A percentile compares a stretch with the other conserved stretches of the same genome.
Evolutionary conservation across 2,113 vertebrate genomes (phyloP).

Genomic region (Ancistrus triradiatus): DNA sequence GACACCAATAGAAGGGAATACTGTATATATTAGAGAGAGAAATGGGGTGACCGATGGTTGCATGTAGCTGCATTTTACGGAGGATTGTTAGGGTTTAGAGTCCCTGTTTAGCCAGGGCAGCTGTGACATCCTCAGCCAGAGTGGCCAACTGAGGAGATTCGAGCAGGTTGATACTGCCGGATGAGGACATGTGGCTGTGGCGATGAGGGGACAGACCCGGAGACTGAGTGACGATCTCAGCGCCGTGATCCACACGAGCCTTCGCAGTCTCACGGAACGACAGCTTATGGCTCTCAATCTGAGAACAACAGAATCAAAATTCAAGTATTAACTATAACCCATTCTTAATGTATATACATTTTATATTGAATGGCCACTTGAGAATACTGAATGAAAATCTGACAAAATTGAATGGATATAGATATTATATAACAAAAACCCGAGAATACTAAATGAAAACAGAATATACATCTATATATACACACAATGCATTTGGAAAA

Average conservation of each 20-base stretch:
- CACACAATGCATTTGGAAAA: no score
- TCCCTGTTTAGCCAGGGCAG: constrained; percentile 96
- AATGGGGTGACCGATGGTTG: constrained; percentile 40
- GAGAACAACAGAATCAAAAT: constrained; percentile 20
- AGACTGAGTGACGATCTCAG: constrained; percentile 86
- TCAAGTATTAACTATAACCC: no score
- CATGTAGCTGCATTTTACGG: constrained; percentile 10
- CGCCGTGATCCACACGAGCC: constrained; percentile 90
- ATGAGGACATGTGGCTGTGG: constrained; percentile 92
- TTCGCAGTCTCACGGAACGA: constrained; percentile 86
- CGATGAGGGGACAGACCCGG: constrained; percentile 81
- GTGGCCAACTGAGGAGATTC: constrained; percentile 94
- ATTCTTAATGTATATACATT: no score
- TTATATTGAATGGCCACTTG: no score
- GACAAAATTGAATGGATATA: constrained; percentile 19
- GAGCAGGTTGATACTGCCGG: constrained; percentile 92
- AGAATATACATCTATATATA: no score
- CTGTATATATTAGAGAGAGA: constrained; percentile 16
- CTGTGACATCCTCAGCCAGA: constrained; percentile 93
- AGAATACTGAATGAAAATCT: no score
- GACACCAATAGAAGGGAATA: constrained; percentile 32
- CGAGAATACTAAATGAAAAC: no score
- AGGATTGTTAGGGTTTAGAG: constrained; percentile 76
- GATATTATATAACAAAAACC: neutral
- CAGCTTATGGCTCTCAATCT: constrained; percentile 96